A percentile compares a stretch with the other conserved stretches of the same genome.
Evolutionary conservation across 64 coral and sea anemone genomes (phyloP).

Genomic region (Pocillopora verrucosa): DNA sequence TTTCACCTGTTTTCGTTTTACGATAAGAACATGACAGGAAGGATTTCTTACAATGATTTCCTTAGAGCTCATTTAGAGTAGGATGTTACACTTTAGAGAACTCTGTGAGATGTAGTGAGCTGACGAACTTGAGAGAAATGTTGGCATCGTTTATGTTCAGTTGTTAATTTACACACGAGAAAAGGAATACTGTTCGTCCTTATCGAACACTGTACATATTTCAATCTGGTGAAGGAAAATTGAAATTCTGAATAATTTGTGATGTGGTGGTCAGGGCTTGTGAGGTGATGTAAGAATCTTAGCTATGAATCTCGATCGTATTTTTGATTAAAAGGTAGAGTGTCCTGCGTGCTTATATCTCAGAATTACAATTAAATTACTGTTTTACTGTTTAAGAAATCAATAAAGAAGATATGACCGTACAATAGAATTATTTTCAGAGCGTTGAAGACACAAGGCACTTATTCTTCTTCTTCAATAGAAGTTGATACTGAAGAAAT

Average conservation of each 20-base stretch:
- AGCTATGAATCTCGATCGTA: no score
- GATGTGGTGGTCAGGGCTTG: neutral
- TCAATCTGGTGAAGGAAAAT: neutral
- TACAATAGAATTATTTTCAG: no score
- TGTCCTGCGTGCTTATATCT: no score
- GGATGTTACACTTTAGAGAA: neutral
- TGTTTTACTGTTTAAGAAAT: no score
- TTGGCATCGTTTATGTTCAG: neutral
- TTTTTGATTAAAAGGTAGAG: no score
- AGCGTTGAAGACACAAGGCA: no score
- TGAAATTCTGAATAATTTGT: neutral
- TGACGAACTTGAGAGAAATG: neutral
- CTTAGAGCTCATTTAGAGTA: conserved; percentile 79
- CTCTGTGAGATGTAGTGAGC: neutral
- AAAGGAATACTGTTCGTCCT: neutral
- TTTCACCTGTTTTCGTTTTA: conserved; percentile 88
- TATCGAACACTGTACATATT: neutral
- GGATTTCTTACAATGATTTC: conserved; percentile 82
- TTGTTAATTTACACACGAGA: neutral
- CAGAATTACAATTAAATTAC: no score
- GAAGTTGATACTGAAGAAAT: no score
- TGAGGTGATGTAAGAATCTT: neutral
- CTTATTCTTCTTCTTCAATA: no score
- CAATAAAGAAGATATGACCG: no score
- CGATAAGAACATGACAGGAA: conserved; percentile 81